Evolutionary conservation across 2,797 vertebrate genomes (phyloP).

Genomic region (Natrix natrix): DNA sequence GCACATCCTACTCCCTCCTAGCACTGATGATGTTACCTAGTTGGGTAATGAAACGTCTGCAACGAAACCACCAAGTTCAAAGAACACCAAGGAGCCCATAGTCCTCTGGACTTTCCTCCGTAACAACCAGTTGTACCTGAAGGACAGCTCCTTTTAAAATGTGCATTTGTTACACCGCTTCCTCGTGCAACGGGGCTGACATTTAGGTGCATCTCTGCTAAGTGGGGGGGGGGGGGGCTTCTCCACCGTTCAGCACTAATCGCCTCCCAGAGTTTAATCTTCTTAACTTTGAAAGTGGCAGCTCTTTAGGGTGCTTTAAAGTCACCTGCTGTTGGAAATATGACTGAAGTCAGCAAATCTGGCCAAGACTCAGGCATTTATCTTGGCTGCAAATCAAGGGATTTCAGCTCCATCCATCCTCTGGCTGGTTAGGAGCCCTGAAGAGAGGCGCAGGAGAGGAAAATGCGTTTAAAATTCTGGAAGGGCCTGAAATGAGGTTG

Average conservation of each 20-base stretch:
- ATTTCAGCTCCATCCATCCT: background rate
- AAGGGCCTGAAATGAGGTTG: no score
- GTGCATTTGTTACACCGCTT: conserved; percentile 33
- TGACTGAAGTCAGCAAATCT: conserved; percentile 53
- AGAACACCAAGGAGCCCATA: no score
- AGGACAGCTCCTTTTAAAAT: conserved; percentile 6
- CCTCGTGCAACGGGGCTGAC: conserved; percentile 43
- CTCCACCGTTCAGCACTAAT: conserved; percentile 35
- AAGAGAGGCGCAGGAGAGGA: background rate
- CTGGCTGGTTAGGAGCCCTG: conserved; percentile 8
- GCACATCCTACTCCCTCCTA: no score
- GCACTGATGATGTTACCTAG: no score
- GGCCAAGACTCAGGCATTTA: conserved; percentile 41
- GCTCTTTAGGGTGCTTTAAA: conserved; percentile 46
- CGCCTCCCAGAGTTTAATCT: conserved; percentile 21
- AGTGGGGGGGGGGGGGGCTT: conserved; percentile 24
- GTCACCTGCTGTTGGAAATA: conserved; percentile 48
- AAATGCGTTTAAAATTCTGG: background rate
- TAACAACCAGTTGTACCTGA: background rate
- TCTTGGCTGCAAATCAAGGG: conserved; percentile 31
- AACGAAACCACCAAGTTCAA: no score
- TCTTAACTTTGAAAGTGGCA: conserved; percentile 37
- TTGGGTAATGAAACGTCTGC: no score
- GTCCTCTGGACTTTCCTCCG: background rate
- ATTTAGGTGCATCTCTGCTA: conserved; percentile 47